Evolutionary conservation across 2,888 invertebrate genomes (phyloP), one percentile per base, ranked within the genome.

Genomic region (Erynnis tages): DNA sequence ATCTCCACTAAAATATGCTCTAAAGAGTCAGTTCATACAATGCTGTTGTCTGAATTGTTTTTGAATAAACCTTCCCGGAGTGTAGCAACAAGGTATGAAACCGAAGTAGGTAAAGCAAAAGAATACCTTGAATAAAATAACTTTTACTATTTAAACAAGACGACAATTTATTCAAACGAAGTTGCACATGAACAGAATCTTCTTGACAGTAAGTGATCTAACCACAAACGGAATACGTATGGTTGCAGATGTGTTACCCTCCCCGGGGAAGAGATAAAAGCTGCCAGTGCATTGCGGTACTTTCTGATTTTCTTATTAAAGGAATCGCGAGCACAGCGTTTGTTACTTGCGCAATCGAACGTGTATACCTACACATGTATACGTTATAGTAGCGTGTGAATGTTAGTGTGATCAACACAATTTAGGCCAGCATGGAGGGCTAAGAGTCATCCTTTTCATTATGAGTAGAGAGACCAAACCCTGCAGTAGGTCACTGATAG

Each of bases 211-310:
- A 44, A 52, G 37, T 52, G 44, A 17, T 16, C 27, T 44, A 44
- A 44, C 44, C 37, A 52, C 52, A 52, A 44, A 52, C 23, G 29
- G 44, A 52, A 52, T 44, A 52, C 52, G 21, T 44, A 17, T 44
- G 23, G 44, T 30, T 52, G 52, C 44, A 23, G 44, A 43, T 29
- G 13, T 35, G 34, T 29, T 25, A 17, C 21, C 17, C 29, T 52
- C 44, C 37, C 37, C 37, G 29, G 44, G 52, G 37, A 14, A 21
- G 14, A 44, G 16, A 52, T 44, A 52, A 37, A 52, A 35, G 43
- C 29, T 30, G 35, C 29, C 37, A 44, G 52, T 44, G 52, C 44
- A 52, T 30, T 45, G 44, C 52, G 23, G 44, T 45, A 38, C n/a
- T 45, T 44, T 45, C 44, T 38, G 35, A 52, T 45, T 44, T 50